Base-by-base conservation (phyloP, 2,888 invertebrate species). In the Eilema caniola region DNA sequence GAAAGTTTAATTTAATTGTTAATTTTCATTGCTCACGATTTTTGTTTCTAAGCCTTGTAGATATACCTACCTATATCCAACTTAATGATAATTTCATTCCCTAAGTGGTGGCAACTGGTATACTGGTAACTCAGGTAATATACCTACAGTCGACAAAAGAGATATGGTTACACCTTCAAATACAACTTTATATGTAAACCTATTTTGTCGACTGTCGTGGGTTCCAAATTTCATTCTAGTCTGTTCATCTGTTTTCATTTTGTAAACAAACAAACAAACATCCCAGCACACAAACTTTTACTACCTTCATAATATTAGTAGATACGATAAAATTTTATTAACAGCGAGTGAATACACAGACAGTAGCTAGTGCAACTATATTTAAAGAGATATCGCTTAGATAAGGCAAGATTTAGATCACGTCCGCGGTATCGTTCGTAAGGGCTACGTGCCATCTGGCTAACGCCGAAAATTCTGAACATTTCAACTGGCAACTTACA, bases 391-490 rank as follows among this genome's bases (percentile, higher is more conserved):
- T 77, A 77, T 73, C 63, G 69, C 70, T 72, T 67, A 80, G 78
- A 81, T 79, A 81, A 74, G 75, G 73, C 71, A 74, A 72, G 71
- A 67, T 71, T 75, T 74, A 74, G 74, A 76, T 81, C 79, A 69
- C 76, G 68, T 73, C 73, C 71, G 72, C 73, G 73, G 70, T 65
- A 73, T 79, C 41, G 28, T 28, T 28, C 69, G 76, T 67, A 67
- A 71, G 71, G 71, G 71, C 69, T 68, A 53, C 77, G 66, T 69
- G 65, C 65, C 79, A 73, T 66, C 70, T 70, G 70, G 73, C 71
- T 80, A 73, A 62, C 66, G 66, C 28, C 56, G 66, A 69, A 75
- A 71, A 73, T 73, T 70, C 53, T 63, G 66, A 64, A 63, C 61
- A 72, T 73, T 74, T 68, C 61, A 69, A 16, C 61, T 16, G 66